Conservation (phyloP, 2,888 invertebrate genomes). For the Carcina quercana region DNA sequence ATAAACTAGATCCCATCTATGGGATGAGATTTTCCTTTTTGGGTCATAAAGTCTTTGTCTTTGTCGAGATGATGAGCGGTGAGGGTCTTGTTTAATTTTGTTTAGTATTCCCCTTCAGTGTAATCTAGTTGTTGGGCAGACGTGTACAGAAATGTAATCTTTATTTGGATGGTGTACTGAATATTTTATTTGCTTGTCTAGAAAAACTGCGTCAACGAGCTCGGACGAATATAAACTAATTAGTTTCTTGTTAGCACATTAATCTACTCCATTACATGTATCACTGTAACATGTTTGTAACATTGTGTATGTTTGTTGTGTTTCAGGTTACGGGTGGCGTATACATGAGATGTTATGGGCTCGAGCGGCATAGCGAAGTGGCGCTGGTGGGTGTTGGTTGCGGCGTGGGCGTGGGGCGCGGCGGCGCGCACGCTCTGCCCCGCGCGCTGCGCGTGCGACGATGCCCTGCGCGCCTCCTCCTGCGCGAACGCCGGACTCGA, state of each 20-base stretch:
- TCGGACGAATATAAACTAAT: too few relatives aligned
- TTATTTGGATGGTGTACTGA: not conserved
- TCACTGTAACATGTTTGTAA: too few relatives aligned
- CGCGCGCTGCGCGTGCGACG: slow-evolving; percentile 86
- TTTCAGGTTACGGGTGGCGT: slow-evolving; percentile 55
- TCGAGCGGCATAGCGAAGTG: slow-evolving; percentile 64
- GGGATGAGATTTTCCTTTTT: slow-evolving; percentile 39
- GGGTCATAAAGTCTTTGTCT: slow-evolving; percentile 8
- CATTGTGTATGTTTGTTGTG: too few relatives aligned
- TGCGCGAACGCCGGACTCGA: slow-evolving; percentile 87
- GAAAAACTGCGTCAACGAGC: too few relatives aligned
- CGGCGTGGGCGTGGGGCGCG: slow-evolving; percentile 69
- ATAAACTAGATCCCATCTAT: slow-evolving; percentile 49
- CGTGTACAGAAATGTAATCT: slow-evolving; percentile 3
- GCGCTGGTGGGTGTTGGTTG: slow-evolving; percentile 71
- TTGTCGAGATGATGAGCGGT: slow-evolving; percentile 3
- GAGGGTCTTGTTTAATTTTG: slow-evolving; percentile 9
- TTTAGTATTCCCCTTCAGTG: slow-evolving; percentile 4
- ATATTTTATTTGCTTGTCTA: slow-evolving; percentile 6
- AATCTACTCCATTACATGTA: too few relatives aligned
- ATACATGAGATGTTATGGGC: slow-evolving; percentile 73
- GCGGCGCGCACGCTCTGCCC: slow-evolving; percentile 82
- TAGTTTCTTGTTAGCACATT: too few relatives aligned
- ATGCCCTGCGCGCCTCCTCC: slow-evolving; percentile 81
- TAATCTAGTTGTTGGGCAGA: slow-evolving; percentile 2